Base-by-base conservation (phyloP, 2,113 vertebrate genomes). In the Eretmochelys imbricata region DNA sequence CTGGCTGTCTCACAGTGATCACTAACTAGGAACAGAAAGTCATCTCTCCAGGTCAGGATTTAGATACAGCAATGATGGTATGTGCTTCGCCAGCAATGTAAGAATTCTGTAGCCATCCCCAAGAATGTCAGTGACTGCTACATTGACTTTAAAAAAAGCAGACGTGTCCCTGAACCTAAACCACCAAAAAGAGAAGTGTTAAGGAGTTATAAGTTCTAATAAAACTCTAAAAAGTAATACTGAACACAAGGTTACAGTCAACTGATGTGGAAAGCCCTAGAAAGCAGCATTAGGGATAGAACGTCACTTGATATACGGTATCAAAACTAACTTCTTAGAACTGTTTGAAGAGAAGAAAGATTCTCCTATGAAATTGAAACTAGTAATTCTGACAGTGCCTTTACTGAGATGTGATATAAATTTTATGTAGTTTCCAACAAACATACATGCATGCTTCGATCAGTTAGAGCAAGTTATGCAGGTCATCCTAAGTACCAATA, bases 121-220 rank as follows among this genome's bases (percentile, higher is more conserved):
- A 85, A 49, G 59, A 90, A 72, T 22, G 91, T 79, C 88, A 89
- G 87, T 14, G 69, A 93, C 69, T 57, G 92, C 62, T 88, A 93
- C 83, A 91, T 53, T 72, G 82, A 0, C 65, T 92, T 25, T 4
- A 10, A 24, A 24, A 24, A 59, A 59, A 12, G 11, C 59, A 62
- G 59, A 31, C 5, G 31, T 14, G 59, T 7, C 27, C 59, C 59
- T 31, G 31, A 62, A 31, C 59, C 55, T 25, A 57, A 57, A 25
- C 25, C 25, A 57, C 55, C 55, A 57, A 11, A 57, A 25, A 57
- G 55, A 57, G 25, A 57, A 57, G 4, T 57, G 31, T 65, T 65
- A 65, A 35, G 14, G 31, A 35, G 14, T 65, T 35, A 65, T 8
- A 17, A 31, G 6, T 8, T 35, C n/a, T 65, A n/a, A 17, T 12